Percentiles rank a stretch among this genome's conserved stretches.
Evolutionary conservation across 2,113 vertebrate genomes (phyloP).

Genomic region (Noturus placidus): DNA sequence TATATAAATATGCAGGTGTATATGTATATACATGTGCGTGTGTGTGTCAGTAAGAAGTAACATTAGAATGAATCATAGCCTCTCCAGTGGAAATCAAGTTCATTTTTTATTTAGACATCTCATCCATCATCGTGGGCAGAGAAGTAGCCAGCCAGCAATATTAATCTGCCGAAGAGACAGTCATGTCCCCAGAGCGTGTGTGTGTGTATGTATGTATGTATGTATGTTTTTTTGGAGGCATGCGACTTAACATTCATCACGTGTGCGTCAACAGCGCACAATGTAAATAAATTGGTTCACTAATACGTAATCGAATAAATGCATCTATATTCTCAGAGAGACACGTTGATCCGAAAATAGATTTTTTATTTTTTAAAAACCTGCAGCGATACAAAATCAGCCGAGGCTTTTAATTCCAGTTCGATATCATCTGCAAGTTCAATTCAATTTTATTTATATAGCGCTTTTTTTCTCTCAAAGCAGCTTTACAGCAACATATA

Average conservation of each 20-base stretch:
- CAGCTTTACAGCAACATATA: too few species aligned
- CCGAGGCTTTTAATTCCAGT: background rate
- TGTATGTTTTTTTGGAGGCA: background rate
- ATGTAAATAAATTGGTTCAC: constrained; percentile 12
- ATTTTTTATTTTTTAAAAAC: background rate
- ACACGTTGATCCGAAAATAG: background rate
- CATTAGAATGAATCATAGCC: constrained; percentile 44
- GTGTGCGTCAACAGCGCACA: constrained; percentile 34
- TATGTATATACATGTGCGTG: background rate
- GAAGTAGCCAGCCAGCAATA: constrained; percentile 32
- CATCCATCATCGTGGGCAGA: constrained; percentile 43
- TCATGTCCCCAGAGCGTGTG: constrained; percentile 29
- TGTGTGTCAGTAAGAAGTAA: constrained; percentile 22
- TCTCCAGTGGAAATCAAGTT: constrained; percentile 44
- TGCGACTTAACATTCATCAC: constrained; percentile 53
- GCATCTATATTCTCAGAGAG: background rate
- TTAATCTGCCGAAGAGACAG: constrained; percentile 39
- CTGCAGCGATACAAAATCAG: background rate
- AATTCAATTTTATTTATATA: too few species aligned
- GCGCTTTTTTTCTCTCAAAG: too few species aligned
- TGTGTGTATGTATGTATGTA: background rate
- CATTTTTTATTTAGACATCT: constrained; percentile 52
- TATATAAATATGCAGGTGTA: too few species aligned
- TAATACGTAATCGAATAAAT: background rate
- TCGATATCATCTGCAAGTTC: background rate